Evolutionary conservation across 2,113 vertebrate genomes (phyloP), one percentile per base, ranked within the genome.

Genomic region (human): DNA sequence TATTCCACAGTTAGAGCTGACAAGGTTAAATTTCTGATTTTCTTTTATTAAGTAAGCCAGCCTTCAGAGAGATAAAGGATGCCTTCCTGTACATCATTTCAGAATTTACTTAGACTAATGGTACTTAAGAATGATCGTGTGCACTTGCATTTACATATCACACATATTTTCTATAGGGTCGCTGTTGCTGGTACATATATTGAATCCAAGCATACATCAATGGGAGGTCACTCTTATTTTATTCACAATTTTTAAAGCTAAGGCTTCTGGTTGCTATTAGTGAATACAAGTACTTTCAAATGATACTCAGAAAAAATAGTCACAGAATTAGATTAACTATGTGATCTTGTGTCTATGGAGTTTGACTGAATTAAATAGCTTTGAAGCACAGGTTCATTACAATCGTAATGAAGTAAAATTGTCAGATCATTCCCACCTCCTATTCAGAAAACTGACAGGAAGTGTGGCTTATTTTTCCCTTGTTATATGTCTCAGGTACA

Each of bases 11-110:
- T 82, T 61, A 94, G 22, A 89, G 2, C 7, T 35, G 70, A 93
- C 70, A 93, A 94, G 64, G 55, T 96, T 95, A 92, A 88, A 81
- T 88, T 94, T 95, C 30, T 68, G 6, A 93, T 94, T 94, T 93
- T 75, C 35, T 55, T 96, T 78, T 81, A 88, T 20, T 30, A 20
- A 97, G 25, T 83, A 92, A 83, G 32, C 55, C 25, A 55, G 73
- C 7, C 70, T 72, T 93, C 52, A 86, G 57, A 79, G 13, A 75
- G 50, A 94, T 40, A 75, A 91, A 91, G 40, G 12, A 52, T 73
- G 27, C 23, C 11, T 95, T 70, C 20, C 4, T 73, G 78, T 90
- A 45, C 35, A 43, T 87, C 52, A 87, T 75, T 94, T 8, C 5
- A 91, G 25, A 96, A 78, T 96, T 87, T 81, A 52, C 38, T 89